Conservation (phyloP, 2,888 invertebrate genomes). For the Ichneumoninae sp. region DNA sequence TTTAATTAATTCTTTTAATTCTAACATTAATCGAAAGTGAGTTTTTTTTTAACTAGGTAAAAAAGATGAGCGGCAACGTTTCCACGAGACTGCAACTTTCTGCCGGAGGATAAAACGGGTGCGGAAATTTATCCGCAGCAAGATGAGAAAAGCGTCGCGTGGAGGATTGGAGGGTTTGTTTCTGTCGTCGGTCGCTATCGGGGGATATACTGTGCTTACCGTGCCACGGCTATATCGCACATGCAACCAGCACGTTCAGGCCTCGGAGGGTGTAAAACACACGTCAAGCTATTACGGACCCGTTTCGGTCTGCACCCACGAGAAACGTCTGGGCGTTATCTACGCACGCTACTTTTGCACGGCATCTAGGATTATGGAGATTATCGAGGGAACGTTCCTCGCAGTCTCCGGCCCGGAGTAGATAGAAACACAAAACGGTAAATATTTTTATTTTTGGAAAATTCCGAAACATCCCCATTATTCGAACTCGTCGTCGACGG, state of each 20-base stretch:
- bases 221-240: background rate
- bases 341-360: conserved; percentile 70
- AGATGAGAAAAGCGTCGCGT: conserved; percentile 31
- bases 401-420: background rate
- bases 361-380: conserved; percentile 74
- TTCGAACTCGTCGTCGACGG: background rate
- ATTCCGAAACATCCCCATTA: conserved; percentile 1
- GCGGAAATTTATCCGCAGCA: conserved; percentile 59
- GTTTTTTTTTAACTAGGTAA: conserved; percentile 1
- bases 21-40: background rate
- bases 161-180: conserved; percentile 35
- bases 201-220: conserved; percentile 25
- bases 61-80: background rate
- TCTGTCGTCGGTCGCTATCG: conserved; percentile 41
- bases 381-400: conserved; percentile 65
- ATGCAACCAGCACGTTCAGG: background rate
- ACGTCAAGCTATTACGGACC: conserved; percentile 1
- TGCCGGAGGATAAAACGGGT: conserved; percentile 37
- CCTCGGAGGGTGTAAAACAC: background rate
- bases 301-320: conserved; percentile 12
- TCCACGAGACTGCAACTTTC: conserved; percentile 6
- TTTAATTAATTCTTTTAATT: background rate
- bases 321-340: background rate
- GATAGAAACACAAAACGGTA: background rate
- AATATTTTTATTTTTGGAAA: conserved; percentile 69